These are phyloP conservation scores for Mesorhabditis spiculigera DNA, from an alignment of 2,888 invertebrate species.

Conservation along the genomic window DNA sequence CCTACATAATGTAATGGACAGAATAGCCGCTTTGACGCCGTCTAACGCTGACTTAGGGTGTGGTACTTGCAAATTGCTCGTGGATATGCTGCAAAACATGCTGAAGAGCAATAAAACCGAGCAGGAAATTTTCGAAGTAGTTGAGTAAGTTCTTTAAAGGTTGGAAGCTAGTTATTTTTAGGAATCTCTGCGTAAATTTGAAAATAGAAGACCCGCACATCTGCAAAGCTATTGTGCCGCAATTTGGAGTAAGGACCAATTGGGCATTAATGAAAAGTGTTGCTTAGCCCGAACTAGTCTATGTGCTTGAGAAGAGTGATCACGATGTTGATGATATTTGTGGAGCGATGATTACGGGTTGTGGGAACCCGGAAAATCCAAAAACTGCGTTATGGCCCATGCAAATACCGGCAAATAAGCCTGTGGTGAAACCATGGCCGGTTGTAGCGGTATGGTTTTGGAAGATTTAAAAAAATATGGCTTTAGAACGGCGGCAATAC, in stretches of 20 bases:
- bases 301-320: constrained; percentile 32
- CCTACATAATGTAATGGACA: too few relatives aligned
- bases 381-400: constrained; percentile 41
- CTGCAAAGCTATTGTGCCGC: constrained; percentile 36
- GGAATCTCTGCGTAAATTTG: constrained; percentile 31
- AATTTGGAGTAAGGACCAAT: not conserved
- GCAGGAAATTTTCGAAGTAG: not conserved
- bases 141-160: not conserved
- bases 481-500: constrained; percentile 29
- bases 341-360: constrained; percentile 39
- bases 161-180: constrained; percentile 10
- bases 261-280: constrained; percentile 3
- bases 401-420: constrained; percentile 41
- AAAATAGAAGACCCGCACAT: constrained; percentile 40
- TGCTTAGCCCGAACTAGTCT: constrained; percentile 36
- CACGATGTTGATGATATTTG: constrained; percentile 42
- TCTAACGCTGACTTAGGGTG: not conserved
- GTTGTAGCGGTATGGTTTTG: constrained; percentile 24
- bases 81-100: not conserved
- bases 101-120: constrained; percentile 2
- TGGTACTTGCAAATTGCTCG: not conserved
- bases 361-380: constrained; percentile 38
- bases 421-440: constrained; percentile 43
- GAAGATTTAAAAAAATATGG: not conserved
- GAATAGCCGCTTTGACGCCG: not conserved